Evolutionary conservation across 2,113 vertebrate species (phyloP), one percentile per base, ranked within the genome.

Genomic region (Cephalopholis sonnerati): DNA sequence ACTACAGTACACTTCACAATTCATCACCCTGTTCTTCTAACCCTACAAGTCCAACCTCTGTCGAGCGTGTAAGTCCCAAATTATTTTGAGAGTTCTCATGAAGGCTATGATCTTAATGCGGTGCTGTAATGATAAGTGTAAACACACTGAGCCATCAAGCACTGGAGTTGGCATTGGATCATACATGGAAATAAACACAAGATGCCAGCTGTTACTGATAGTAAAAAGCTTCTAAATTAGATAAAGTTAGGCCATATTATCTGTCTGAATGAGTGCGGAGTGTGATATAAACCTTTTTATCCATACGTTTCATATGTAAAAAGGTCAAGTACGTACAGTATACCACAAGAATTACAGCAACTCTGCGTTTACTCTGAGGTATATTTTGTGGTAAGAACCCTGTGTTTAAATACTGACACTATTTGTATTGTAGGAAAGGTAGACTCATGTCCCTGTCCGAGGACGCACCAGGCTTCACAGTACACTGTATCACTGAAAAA

Each of bases 351-450:
- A 92, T 91, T 94, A 93, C 93, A 94, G 94, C 91, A 94, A 93
- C 87, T 94, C 92, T 94, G 94, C 91, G 77, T 92, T 93, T 94
- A 94, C 93, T 94, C 93, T 96, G 95, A 96, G 94, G 95, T 95
- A 96, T 96, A 94, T 96, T 95, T 93, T 93, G 93, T 93, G 93
- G 91, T 94, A 92, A 91, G 91, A 95, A 95, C 95, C 95, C 95
- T 95, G 95, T 95, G 93, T 93, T 95, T 88, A 89, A 90, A 93
- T 93, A 92, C 91, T 93, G 94, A 96, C 89, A 83, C 90, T 94
- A 93, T 92, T 93, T 94, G 92, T 93, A 90, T 94, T 93, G 93
- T 94, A 93, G 93, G 93, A 93, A 94, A 95, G 90, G 92, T 93
- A 87, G 90, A 91, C 85, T 85, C 54, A 65, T 85, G 88, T 91